Conservation (phyloP, 2,797 vertebrate species). For the Hybognathus amarus region DNA sequence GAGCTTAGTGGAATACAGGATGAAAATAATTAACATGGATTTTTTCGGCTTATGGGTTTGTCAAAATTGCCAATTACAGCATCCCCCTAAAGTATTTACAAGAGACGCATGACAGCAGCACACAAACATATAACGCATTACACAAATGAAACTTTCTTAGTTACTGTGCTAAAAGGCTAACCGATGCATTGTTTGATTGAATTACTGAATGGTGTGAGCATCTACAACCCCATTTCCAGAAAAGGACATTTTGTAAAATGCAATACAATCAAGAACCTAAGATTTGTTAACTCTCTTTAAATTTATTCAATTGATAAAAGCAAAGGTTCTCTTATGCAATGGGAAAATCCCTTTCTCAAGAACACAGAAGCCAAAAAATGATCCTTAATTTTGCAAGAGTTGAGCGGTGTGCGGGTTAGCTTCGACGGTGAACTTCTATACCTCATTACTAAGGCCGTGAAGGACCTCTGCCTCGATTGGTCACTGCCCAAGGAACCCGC, state of each 20-base stretch:
- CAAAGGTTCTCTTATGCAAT: no score
- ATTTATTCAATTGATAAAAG: not conserved
- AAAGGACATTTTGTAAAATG: not conserved
- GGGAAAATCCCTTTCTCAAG: no score
- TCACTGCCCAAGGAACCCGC: no score
- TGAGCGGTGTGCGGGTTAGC: no score
- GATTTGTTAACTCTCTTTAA: not conserved
- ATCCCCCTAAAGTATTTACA: conserved; percentile 53
- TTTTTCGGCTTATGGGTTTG: conserved; percentile 66
- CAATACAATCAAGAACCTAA: not conserved
- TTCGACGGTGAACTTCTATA: no score
- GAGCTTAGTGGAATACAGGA: conserved; percentile 72
- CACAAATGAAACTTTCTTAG: conserved; percentile 23
- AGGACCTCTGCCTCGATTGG: no score
- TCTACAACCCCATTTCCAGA: not conserved
- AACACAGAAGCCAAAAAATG: no score
- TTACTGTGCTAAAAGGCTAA: conserved; percentile 23
- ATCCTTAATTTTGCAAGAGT: no score
- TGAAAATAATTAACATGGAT: conserved; percentile 67
- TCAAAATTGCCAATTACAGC: conserved; percentile 67
- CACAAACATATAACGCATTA: conserved; percentile 43
- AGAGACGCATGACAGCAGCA: conserved; percentile 25
- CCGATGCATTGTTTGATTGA: conserved; percentile 2
- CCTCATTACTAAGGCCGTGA: no score
- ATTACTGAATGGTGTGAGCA: not conserved